phyloP scores from a whole-genome alignment of 1,140 invertebrate species.

The Cherax quadricarinatus region DNA sequence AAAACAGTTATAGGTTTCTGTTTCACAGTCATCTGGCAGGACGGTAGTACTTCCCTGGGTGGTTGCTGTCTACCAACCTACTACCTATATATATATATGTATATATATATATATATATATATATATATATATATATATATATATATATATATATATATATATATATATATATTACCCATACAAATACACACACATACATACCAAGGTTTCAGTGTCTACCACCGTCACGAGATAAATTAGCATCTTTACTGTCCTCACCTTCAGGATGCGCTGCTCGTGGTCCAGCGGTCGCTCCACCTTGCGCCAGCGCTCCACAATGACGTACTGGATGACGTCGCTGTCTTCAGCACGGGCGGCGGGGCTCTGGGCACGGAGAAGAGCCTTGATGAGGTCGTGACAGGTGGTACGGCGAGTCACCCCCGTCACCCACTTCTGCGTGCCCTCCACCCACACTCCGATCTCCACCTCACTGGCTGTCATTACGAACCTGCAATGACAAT shows the following conservation, averaged over 20 bases:
- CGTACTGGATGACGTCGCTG: conserved; percentile 74
- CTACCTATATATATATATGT: too few species aligned
- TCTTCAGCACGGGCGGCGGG: conserved; percentile 52
- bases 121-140: too few species aligned
- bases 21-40: too few species aligned
- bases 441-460: conserved; percentile 87
- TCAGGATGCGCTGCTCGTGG: conserved; percentile 83
- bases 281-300: conserved; percentile 85
- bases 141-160: too few species aligned
- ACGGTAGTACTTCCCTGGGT: too few species aligned
- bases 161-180: too few species aligned
- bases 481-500: conserved; percentile 16
- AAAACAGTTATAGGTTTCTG: too few species aligned
- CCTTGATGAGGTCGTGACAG: conserved; percentile 86
- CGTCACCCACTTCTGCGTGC: conserved; percentile 87
- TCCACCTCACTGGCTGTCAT: conserved; percentile 77
- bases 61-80: too few species aligned
- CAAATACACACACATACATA: too few species aligned
- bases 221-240: too few species aligned
- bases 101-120: too few species aligned
- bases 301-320: conserved; percentile 78
- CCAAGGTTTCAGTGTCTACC: too few species aligned
- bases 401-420: conserved; percentile 86
- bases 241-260: conserved; percentile 77
- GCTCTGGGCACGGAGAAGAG: conserved; percentile 79